Evolutionary conservation across 23 tunicate species (phyloP), one percentile per base, ranked within the genome.

Genomic region (Clavelina lepadiformis): DNA sequence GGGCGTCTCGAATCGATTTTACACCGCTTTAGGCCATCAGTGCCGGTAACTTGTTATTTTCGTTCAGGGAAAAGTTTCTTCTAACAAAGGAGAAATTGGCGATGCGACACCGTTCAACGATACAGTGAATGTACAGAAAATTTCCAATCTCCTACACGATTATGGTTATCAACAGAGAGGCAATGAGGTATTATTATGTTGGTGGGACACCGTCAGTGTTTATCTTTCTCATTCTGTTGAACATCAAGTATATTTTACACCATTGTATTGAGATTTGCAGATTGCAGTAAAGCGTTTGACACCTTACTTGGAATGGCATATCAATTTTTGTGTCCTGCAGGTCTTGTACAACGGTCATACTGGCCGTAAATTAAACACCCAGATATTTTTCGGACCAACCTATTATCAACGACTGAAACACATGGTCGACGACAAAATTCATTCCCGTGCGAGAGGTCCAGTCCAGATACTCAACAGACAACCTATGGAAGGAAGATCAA

Each of bases 401-500:
- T 94, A 94, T 64, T 94, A 94, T 72, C 99, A 94, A 41, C 79
- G 99, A 3, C 54, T 94, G 35, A 94, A 94, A 54, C 99, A 94
- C 66, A 94, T 94, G 99, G 99, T 94, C 28, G 94, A 94, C 47
- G 99, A 94, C 46, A 94, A 94, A 33, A 94, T 94, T 30, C 99
- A 94, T 47, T 86, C 96, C 26, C 66, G 99, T 57, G 99, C 99
- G 24, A 74, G 99, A 25, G 99, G 99, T 15, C 99, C 99, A 3
- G 84, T 94, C 22, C 99, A 94, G 36, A 79, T 94, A 7, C 45
- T 94, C 15, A 94, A 94, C 76, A 59, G 99, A 49, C 99, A 94
- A 55, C 99, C 99, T 28, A 94, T 94, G 99, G 99, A 94, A 70
- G 99, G 99, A 31, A 66, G 99, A 51, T 94, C 99, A 0, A 85